Conservation (phyloP, 2,113 vertebrate species). For the Neogale vison region DNA sequence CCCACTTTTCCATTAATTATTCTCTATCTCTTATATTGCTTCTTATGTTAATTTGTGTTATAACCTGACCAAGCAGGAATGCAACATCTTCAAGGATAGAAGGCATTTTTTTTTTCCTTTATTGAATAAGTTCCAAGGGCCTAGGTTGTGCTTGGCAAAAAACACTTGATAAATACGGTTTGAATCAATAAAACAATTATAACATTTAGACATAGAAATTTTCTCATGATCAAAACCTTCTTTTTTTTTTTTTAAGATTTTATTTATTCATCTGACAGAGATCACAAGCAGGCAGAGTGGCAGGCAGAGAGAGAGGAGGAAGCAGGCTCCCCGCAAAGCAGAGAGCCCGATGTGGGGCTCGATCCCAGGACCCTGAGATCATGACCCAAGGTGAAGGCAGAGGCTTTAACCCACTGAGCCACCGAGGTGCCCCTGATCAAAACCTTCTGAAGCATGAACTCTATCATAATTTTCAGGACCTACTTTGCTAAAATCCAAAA, state of each 20-base stretch:
- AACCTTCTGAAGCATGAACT: not conserved
- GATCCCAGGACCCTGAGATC: too few species aligned
- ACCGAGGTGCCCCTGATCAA: too few species aligned
- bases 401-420: too few species aligned
- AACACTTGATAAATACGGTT: not conserved
- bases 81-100: not conserved
- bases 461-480: not conserved
- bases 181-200: not conserved
- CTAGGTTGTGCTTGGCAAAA: not conserved
- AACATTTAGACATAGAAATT: not conserved
- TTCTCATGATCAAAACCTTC: not conserved
- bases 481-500: not conserved
- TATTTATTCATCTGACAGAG: too few species aligned
- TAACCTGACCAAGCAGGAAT: not conserved
- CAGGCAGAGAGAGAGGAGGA: too few species aligned
- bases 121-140: not conserved
- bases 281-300: too few species aligned
- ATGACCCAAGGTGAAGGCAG: too few species aligned
- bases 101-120: not conserved
- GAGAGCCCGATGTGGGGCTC: too few species aligned
- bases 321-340: too few species aligned
- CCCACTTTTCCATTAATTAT: not conserved
- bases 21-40: not conserved
- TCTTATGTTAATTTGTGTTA: not conserved
- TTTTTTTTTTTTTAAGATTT: too few species aligned